These are phyloP conservation scores for Mormyrus lacerda DNA, from an alignment of 2,113 vertebrate species.

Conservation along the genomic window DNA sequence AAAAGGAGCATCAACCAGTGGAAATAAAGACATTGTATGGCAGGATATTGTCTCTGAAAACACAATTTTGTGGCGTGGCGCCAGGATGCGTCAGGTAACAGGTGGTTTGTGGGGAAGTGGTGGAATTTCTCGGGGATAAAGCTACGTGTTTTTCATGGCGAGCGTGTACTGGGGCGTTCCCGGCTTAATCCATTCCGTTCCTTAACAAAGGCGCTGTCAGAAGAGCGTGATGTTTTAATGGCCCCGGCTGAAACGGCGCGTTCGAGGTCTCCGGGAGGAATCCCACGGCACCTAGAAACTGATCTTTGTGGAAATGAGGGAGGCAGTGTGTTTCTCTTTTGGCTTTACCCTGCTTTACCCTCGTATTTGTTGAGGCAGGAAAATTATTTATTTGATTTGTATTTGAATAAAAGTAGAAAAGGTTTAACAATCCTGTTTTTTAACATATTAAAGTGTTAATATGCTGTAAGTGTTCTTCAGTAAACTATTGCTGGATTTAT, in stretches of 20 bases:
- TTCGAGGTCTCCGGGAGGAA: constrained; percentile 45
- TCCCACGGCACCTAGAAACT: constrained; percentile 39
- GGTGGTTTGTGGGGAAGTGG: constrained; percentile 33
- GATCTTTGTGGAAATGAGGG: constrained; percentile 10
- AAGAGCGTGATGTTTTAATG: constrained; percentile 39
- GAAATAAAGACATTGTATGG: constrained; percentile 38
- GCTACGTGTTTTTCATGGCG: constrained; percentile 31
- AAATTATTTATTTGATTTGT: not conserved
- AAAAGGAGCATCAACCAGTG: constrained; percentile 44
- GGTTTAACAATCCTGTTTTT: not conserved
- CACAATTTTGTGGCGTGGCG: constrained; percentile 38
- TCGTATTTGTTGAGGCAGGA: not conserved
- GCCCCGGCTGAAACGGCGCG: constrained; percentile 36
- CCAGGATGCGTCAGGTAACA: constrained; percentile 53
- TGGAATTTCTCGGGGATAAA: constrained; percentile 13
- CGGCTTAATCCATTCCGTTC: constrained; percentile 48
- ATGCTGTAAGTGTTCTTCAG: not conserved
- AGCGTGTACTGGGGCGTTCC: constrained; percentile 44
- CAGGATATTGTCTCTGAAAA: constrained; percentile 45
- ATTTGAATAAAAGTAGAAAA: not conserved
- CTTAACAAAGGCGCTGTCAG: constrained; percentile 48
- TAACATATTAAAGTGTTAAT: not conserved
- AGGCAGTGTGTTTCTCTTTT: not conserved
- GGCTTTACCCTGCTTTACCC: not conserved
- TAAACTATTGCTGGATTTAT: not conserved